Conservation (phyloP, 2,113 vertebrate species). For the Hepsetus odoe region DNA sequence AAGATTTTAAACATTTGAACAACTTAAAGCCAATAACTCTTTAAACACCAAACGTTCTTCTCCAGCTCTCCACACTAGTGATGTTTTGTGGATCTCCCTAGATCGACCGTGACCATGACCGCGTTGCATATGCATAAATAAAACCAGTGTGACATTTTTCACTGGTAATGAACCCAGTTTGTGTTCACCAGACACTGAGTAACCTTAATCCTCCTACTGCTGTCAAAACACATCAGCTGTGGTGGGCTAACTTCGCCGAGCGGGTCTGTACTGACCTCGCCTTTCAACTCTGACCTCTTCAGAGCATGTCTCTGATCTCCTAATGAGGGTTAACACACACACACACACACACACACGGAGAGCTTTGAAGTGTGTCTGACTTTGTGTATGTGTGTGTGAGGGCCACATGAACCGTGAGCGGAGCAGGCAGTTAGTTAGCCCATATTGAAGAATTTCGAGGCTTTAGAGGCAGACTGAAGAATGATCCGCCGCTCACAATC, state of each 20-base stretch:
- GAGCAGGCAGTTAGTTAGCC: conserved; percentile 20
- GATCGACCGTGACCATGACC: background rate
- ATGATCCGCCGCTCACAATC: background rate
- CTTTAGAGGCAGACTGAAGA: conserved; percentile 13
- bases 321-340: conserved; percentile 32
- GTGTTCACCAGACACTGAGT: conserved; percentile 5
- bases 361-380: conserved; percentile 1
- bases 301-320: background rate
- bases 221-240: conserved; percentile 13
- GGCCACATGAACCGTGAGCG: conserved; percentile 12
- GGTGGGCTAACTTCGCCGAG: background rate
- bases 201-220: background rate
- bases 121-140: background rate
- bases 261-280: background rate
- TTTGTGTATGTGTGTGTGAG: conserved; percentile 16
- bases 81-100: background rate
- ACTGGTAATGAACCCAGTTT: conserved; percentile 7
- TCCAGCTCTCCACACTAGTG: too few species aligned
- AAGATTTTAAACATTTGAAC: too few species aligned
- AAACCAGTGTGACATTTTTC: background rate
- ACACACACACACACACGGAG: conserved; percentile 28
- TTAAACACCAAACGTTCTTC: too few species aligned
- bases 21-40: background rate
- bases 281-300: conserved; percentile 26
- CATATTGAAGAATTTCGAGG: background rate